These are phyloP conservation scores for Ganaspis brasiliensis DNA, from an alignment of 2,888 invertebrate species.

Conservation along the genomic window DNA sequence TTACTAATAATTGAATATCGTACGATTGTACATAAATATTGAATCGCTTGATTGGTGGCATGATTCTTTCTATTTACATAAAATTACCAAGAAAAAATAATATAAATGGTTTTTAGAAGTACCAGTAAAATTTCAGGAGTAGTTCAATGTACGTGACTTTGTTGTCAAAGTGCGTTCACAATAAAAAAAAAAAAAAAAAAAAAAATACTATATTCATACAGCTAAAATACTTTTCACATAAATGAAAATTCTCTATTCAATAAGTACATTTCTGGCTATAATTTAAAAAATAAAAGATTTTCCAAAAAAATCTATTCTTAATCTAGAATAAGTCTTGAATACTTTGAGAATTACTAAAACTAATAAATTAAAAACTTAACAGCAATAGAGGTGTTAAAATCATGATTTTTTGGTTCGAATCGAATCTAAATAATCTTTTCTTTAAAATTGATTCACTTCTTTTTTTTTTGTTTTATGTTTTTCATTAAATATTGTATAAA, in stretches of 20 bases:
- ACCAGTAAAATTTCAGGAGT: neutral
- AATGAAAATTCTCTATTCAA: neutral
- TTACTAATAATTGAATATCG: conserved; percentile 28
- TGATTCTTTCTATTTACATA: neutral
- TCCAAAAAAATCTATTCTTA: conserved; percentile 1
- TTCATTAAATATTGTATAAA: too few species aligned
- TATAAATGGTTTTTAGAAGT: neutral
- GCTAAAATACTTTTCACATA: conserved; percentile 2
- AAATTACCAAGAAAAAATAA: neutral
- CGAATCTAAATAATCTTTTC: too few species aligned
- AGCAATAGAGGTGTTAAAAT: neutral
- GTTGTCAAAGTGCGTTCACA: neutral
- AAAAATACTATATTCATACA: neutral
- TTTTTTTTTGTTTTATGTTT: too few species aligned
- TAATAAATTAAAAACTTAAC: conserved; percentile 13
- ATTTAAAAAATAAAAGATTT: conserved; percentile 2
- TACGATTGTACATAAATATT: conserved; percentile 18
- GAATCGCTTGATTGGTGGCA: neutral
- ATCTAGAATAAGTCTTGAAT: conserved; percentile 12
- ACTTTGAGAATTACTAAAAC: neutral
- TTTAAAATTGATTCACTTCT: too few species aligned
- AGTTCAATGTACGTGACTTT: neutral
- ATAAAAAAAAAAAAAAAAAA: too few species aligned
- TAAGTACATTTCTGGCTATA: neutral
- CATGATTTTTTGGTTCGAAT: too few species aligned